Base-by-base conservation (phyloP, 2,797 vertebrate species). In the Smutsia temminckii region DNA sequence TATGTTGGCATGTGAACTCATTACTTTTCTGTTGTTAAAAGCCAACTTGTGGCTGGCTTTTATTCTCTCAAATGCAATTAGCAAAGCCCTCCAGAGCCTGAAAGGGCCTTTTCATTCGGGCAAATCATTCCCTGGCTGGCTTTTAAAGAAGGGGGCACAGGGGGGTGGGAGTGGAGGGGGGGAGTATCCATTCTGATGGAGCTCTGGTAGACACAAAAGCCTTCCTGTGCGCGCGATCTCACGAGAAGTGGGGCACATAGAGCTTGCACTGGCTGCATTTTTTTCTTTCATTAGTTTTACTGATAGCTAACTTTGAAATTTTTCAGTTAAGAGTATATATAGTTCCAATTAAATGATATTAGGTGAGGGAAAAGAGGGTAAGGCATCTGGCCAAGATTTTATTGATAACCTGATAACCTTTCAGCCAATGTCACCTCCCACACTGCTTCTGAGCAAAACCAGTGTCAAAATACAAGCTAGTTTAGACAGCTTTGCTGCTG, bases 81-180 rank as follows among this genome's bases (percentile, higher is more conserved):
- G 98, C 96, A 97, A 98, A 98, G 98, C 96, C 96, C 98, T 98
- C 94, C 85, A 96, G 92, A 42, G 75, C 68, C 94, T 98, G 98
- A 99, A 99, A 97, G 97, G 97, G 96, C 91, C 97, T 97, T 98
- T 99, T 99, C 98, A 98, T 95, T 97, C 97, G 97, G 96, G 98
- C 98, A 99, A 98, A 98, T 98, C 98, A 98, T 97, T 97, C 97
- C 90, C 86, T 96, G 96, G 96, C 97, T 96, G 68, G 83, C 74
- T 95, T 84, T 66, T 93, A 95, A 96, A 79, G 96, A 95, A 97
- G 17, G 27, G 66, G 63, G 25, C n/a, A 63, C 51, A 34, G 6
- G 83, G 46, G 37, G 59, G 13, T 10, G 42, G 72, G 20, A 0
- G 20, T 5, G 40, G 27, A 89, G 46, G 53, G 66, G 68, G 17